A percentile compares a stretch with the other conserved stretches of the same genome.
Evolutionary conservation across 2,113 vertebrate genomes (phyloP).

Genomic region (Ariopsis seemanni): DNA sequence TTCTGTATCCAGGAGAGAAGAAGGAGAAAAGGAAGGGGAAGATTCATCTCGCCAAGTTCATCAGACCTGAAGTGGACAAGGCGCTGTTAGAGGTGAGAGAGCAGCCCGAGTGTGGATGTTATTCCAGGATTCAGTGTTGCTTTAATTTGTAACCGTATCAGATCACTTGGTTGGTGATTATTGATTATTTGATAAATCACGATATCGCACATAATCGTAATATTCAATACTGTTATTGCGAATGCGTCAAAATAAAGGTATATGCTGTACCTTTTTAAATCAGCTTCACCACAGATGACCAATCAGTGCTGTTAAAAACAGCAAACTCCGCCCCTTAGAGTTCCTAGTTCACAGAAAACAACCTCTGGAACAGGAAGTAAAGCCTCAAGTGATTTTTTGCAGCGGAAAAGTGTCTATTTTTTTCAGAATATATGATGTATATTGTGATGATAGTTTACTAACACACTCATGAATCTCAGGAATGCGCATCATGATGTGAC

Average conservation of each 20-base stretch:
- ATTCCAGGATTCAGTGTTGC: background rate
- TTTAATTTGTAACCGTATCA: background rate
- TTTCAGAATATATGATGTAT: background rate
- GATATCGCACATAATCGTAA: background rate
- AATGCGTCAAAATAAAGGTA: background rate
- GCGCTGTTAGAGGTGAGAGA: conserved; percentile 74
- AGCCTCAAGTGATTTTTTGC: background rate
- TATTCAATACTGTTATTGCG: background rate
- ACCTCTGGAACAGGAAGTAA: background rate
- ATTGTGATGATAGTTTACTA: background rate
- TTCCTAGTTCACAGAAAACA: background rate
- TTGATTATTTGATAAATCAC: background rate
- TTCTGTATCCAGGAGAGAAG: conserved; percentile 63
- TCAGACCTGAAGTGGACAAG: conserved; percentile 73
- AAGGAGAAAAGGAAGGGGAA: conserved; percentile 65
- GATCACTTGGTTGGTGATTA: background rate
- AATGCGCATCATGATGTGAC: background rate
- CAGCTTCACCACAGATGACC: background rate
- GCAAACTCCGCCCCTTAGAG: background rate
- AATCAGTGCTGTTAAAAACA: background rate
- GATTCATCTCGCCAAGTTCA: conserved; percentile 66
- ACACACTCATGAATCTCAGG: background rate
- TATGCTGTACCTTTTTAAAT: background rate
- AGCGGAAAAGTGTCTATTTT: background rate
- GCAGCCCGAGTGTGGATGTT: background rate